Percentiles rank a stretch among this genome's conserved stretches.
These are phyloP conservation scores for Staurois parvus DNA, from an alignment of 2,797 vertebrate species.

Conservation along the genomic window DNA sequence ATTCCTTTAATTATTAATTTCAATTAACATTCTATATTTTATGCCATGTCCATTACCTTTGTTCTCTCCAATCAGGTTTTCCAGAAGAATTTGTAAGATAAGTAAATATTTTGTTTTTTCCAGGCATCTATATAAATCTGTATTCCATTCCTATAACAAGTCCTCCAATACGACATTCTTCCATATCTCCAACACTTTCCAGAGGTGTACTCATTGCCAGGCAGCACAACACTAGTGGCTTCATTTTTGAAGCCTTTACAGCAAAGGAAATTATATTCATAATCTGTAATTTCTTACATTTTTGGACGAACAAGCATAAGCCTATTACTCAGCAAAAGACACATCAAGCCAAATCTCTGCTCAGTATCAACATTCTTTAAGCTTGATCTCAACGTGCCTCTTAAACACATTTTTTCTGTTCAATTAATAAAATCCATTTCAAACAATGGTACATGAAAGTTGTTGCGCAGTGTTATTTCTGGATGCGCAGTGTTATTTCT, in stretches of 20 bases:
- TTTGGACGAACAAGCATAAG: constrained; percentile 40
- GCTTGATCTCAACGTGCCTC: not conserved
- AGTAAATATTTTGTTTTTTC: constrained; percentile 1
- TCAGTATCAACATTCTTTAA: constrained; percentile 47
- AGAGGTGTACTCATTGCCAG: not conserved
- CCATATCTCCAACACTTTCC: not conserved
- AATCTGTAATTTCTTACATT: constrained; percentile 28
- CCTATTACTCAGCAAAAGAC: constrained; percentile 24
- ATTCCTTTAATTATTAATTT: too few species aligned
- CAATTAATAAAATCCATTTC: too few species aligned
- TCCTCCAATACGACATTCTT: not conserved
- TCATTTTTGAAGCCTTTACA: constrained; percentile 4
- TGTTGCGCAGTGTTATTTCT: too few species aligned
- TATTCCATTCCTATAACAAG: not conserved
- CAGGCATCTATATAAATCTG: not conserved
- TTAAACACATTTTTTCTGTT: too few species aligned
- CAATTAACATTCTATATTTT: too few species aligned
- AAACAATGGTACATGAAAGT: too few species aligned
- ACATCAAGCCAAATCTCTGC: constrained; percentile 29
- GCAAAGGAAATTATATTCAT: constrained; percentile 19
- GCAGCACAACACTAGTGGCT: not conserved
- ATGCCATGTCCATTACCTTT: too few species aligned
- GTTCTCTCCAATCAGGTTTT: not conserved
- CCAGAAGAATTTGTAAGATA: not conserved
- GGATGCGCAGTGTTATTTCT: too few species aligned